Evolutionary conservation across 2,113 vertebrate species (phyloP).

Genomic region (Seriola dumerili): DNA sequence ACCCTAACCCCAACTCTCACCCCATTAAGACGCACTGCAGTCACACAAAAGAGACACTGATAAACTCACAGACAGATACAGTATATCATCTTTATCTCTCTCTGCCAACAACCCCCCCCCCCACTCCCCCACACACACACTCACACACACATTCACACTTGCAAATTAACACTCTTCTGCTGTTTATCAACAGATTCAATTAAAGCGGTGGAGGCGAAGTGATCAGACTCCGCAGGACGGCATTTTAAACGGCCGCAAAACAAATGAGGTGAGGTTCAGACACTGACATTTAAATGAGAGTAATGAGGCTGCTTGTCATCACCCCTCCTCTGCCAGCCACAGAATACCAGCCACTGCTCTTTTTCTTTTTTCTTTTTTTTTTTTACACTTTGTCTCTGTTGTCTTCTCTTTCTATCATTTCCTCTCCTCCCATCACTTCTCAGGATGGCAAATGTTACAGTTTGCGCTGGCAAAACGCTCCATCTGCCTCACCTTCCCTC

Average conservation of each 20-base stretch:
- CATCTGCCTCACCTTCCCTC: conserved; percentile 54
- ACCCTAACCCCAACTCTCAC: too few relatives aligned
- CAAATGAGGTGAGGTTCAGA: conserved; percentile 75
- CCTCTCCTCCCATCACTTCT: conserved; percentile 40
- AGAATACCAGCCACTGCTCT: conserved; percentile 1
- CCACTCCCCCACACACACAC: background rate
- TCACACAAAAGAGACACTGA: conserved; percentile 28
- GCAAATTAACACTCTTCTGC: conserved; percentile 65
- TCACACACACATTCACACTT: conserved; percentile 41
- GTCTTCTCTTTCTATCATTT: conserved; percentile 17
- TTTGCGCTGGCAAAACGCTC: conserved; percentile 19
- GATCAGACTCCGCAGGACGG: conserved; percentile 64
- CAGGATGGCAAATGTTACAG: conserved; percentile 18
- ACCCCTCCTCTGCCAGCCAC: conserved; percentile 15
- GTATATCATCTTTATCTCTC: conserved; percentile 63
- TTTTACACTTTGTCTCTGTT: background rate
- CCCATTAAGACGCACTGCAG: background rate
- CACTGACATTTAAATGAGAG: conserved; percentile 79
- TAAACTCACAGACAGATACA: conserved; percentile 39
- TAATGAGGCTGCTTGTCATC: conserved; percentile 76
- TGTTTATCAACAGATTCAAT: conserved; percentile 78
- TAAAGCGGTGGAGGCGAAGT: conserved; percentile 59
- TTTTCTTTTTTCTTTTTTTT: conserved; percentile 32
- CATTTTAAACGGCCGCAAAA: conserved; percentile 70
- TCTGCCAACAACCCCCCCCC: conserved; percentile 37